Evolutionary conservation across 2,888 invertebrate species (phyloP).

Genomic region (Acanthosepion lycidas): DNA sequence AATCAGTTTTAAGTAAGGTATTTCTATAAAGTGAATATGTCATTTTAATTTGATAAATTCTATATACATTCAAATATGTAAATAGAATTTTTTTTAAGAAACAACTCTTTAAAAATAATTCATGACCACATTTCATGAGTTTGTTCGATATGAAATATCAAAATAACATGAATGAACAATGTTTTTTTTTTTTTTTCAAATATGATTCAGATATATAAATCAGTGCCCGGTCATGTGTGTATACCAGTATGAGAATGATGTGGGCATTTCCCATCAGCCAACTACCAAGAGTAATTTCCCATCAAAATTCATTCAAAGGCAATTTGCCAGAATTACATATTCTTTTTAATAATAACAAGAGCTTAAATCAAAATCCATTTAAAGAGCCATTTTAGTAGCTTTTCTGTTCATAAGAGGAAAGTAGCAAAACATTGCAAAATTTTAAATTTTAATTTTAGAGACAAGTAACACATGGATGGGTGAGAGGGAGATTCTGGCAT

Average conservation of each 20-base stretch:
- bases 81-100: too few species aligned
- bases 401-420: background rate
- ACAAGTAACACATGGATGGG: background rate
- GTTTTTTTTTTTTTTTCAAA: background rate
- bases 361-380: background rate
- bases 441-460: background rate
- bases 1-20: too few species aligned
- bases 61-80: too few species aligned
- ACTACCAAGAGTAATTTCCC: constrained; percentile 2
- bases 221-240: background rate
- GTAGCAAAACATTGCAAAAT: background rate
- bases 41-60: too few species aligned
- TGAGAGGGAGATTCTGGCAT: background rate
- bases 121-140: too few species aligned
- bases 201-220: background rate
- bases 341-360: too few species aligned
- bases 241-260: background rate
- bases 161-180: background rate
- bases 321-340: background rate
- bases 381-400: background rate
- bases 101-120: too few species aligned
- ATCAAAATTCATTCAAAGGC: background rate
- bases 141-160: too few species aligned
- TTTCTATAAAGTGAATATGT: too few species aligned
- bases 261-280: background rate